These are phyloP conservation scores for Rhinopomastus cyanomelas DNA, from an alignment of 2,113 vertebrate genomes.

Conservation along the genomic window DNA sequence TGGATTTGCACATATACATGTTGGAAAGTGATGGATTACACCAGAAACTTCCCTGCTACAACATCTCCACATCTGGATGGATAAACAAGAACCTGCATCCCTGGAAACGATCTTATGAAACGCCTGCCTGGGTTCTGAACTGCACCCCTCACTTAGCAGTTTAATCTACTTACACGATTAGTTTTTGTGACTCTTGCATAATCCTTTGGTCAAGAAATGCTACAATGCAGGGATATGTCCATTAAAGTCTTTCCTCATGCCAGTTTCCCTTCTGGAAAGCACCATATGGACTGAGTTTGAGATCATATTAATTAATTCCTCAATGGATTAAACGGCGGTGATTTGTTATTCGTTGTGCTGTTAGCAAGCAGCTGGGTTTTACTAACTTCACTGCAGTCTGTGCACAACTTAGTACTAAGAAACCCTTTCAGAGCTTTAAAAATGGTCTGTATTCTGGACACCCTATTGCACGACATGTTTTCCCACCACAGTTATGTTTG, in stretches of 20 bases:
- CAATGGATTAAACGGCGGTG: neutral
- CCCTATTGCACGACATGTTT: constrained; percentile 21
- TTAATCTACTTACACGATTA: neutral
- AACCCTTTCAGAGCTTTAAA: constrained; percentile 48
- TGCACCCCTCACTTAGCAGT: neutral
- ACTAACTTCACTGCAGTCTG: neutral
- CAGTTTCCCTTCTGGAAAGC: neutral
- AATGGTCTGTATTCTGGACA: constrained; percentile 9
- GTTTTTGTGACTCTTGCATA: neutral
- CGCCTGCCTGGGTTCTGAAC: neutral
- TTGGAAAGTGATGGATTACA: neutral
- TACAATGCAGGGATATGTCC: neutral
- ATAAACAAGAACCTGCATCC: neutral
- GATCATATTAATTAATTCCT: constrained; percentile 12
- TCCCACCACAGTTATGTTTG: neutral
- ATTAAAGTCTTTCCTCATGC: neutral
- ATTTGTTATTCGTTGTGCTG: neutral
- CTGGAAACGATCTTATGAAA: neutral
- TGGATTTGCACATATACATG: neutral
- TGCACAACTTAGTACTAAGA: constrained; percentile 17
- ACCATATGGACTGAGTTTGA: neutral
- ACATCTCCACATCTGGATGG: neutral
- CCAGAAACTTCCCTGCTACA: neutral
- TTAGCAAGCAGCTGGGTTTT: neutral
- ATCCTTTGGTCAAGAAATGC: neutral